Base-by-base conservation (phyloP, 1,140 invertebrate genomes). In the Caenorhabditis tropicalis region DNA sequence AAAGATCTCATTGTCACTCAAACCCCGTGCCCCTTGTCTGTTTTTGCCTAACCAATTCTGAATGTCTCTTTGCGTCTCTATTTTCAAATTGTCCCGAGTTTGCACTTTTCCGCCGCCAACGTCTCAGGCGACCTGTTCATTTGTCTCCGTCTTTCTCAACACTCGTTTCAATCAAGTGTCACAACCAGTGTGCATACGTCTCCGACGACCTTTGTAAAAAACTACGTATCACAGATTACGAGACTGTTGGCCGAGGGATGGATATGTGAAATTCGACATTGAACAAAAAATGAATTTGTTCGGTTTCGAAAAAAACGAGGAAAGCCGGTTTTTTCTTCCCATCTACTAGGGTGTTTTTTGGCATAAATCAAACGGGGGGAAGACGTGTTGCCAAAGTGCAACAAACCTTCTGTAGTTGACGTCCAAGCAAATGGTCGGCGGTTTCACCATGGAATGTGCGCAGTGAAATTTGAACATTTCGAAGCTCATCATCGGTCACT, bases 371-470 rank as follows among this genome's bases (percentile, higher is more conserved):
- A 79, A 24, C 16, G 36, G 10, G 36, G 3, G 27, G 10, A 39
- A 31, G 21, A 58, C 56, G 29, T 15, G n/a, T 43, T 16, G 48
- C 9, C 2, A 53, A 60, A 81, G 27, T 39, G 27, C 48, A 36
- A 81, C 49, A 65, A 53, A 90, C 89, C 87, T 91, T 91, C 0
- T 89, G 87, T 33, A 91, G 56, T 81, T 91, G 90, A 53, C 90
- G 82, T 49, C 82, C 60, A 6, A 91, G 79, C 29, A 91, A 80
- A 85, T 91, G 88, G 15, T 46, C 49, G 15, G 90, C 90, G n/a
- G 87, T 89, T 83, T 91, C 90, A 46, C 90, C 90, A 56, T 91
- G 90, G 84, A 91, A 91, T 0, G 90, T 91, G 31, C 90, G 79
- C n/a, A 91, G 60, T n/a, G 86, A 88, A 48, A 91, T 91, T 80